phyloP scores from a whole-genome alignment of 2,113 vertebrate species.

The Greenwoodochromis staneri region DNA sequence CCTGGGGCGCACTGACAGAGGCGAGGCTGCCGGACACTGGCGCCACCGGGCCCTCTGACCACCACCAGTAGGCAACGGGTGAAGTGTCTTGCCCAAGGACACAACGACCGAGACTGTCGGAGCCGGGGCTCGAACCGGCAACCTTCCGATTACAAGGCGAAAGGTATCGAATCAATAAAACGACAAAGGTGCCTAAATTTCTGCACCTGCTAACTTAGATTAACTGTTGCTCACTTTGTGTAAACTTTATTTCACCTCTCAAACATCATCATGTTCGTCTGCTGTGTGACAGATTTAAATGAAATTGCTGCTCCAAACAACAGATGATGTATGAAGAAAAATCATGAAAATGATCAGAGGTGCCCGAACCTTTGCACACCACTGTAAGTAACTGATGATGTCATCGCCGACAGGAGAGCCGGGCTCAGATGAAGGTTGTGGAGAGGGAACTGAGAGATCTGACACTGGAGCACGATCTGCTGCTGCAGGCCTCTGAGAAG shows the following conservation, averaged over 20 bases:
- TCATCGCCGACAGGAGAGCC: conserved; percentile 59
- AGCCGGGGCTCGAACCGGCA: too few species aligned
- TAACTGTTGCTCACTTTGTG: not conserved
- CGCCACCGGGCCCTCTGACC: too few species aligned
- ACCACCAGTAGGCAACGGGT: too few species aligned
- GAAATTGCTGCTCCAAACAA: not conserved
- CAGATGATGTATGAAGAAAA: rapidly evolving
- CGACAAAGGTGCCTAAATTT: rapidly evolving
- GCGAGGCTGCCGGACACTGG: too few species aligned
- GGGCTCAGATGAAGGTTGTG: conserved; percentile 71
- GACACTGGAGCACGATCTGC: conserved; percentile 81
- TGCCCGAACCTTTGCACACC: not conserved
- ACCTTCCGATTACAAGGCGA: too few species aligned
- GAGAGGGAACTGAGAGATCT: conserved; percentile 79
- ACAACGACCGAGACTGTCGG: too few species aligned
- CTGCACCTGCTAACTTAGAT: rapidly evolving
- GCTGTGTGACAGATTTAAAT: not conserved
- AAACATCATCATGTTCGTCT: not conserved
- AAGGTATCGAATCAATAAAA: rapidly evolving
- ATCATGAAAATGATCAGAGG: not conserved
- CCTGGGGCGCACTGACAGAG: too few species aligned
- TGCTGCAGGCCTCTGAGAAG: conserved; percentile 82
- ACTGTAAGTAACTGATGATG: not conserved
- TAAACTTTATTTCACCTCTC: not conserved
- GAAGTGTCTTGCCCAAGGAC: too few species aligned